A percentile compares a stretch with the other conserved stretches of the same genome.
These are phyloP conservation scores for Pimephales promelas DNA, from an alignment of 2,113 vertebrate genomes.

Conservation along the genomic window DNA sequence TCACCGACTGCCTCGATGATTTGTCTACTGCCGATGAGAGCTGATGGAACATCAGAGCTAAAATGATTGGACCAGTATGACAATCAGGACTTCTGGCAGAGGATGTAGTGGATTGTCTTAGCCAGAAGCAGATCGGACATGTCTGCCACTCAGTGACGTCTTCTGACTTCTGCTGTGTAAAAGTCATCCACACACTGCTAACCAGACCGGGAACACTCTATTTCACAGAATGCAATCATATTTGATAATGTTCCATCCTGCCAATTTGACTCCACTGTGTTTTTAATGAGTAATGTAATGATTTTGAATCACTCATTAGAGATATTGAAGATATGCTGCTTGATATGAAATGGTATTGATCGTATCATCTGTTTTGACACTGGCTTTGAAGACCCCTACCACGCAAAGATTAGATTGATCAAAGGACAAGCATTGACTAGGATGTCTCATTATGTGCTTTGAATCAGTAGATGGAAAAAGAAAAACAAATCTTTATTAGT, in stretches of 20 bases:
- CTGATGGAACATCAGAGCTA: constrained; percentile 10
- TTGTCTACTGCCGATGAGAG: constrained; percentile 21
- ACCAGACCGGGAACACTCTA: background rate
- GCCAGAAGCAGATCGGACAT: background rate
- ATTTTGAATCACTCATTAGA: background rate
- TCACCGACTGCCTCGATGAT: constrained; percentile 18
- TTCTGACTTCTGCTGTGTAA: constrained; percentile 12
- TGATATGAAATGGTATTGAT: constrained; percentile 6
- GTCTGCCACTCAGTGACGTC: constrained; percentile 4
- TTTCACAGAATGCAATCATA: constrained; percentile 8
- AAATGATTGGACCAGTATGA: constrained; percentile 23
- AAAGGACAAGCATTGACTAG: background rate
- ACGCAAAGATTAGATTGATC: background rate
- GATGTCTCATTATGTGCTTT: constrained; percentile 11
- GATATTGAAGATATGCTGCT: background rate
- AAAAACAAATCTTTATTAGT: constrained; percentile 16
- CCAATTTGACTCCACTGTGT: background rate
- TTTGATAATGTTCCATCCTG: background rate
- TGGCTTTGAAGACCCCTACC: background rate
- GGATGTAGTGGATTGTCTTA: background rate
- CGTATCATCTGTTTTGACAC: background rate
- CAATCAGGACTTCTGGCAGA: constrained; percentile 2
- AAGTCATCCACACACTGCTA: background rate
- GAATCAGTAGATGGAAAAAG: constrained; percentile 6
- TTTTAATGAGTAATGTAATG: too few species aligned